phyloP scores from a whole-genome alignment of 2,797 vertebrate species.

The Stomatorhinus walkeri region DNA sequence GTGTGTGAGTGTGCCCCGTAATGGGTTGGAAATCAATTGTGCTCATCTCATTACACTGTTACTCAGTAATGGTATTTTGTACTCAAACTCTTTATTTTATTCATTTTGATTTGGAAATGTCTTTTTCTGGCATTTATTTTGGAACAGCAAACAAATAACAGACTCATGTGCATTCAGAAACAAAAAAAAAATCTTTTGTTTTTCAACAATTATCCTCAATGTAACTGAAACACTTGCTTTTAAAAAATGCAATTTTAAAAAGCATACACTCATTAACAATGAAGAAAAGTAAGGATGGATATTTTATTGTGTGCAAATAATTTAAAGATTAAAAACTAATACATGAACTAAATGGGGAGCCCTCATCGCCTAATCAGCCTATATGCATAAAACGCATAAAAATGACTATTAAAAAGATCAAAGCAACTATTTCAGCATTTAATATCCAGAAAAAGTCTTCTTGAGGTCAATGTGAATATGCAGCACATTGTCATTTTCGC shows the following conservation, averaged over 20 bases:
- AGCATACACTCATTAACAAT: neutral
- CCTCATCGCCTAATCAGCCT: neutral
- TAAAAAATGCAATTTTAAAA: neutral
- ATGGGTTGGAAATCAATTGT: neutral
- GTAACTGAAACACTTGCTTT: neutral
- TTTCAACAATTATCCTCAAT: neutral
- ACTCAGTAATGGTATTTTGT: neutral
- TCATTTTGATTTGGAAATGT: neutral
- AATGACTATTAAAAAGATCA: neutral
- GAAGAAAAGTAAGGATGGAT: neutral
- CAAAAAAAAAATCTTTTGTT: neutral
- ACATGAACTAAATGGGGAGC: neutral
- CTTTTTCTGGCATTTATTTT: neutral
- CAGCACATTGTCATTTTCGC: neutral
- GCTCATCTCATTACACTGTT: neutral
- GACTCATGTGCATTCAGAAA: neutral
- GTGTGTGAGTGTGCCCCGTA: neutral
- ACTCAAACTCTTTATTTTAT: neutral
- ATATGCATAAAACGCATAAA: neutral
- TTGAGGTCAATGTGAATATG: neutral
- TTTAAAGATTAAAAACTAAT: neutral
- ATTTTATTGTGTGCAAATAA: neutral
- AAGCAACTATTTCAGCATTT: constrained; percentile 4
- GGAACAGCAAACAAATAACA: neutral
- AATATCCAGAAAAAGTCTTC: neutral